Conservation (phyloP, 2,113 vertebrate species). For the Cheilinus undulatus region DNA sequence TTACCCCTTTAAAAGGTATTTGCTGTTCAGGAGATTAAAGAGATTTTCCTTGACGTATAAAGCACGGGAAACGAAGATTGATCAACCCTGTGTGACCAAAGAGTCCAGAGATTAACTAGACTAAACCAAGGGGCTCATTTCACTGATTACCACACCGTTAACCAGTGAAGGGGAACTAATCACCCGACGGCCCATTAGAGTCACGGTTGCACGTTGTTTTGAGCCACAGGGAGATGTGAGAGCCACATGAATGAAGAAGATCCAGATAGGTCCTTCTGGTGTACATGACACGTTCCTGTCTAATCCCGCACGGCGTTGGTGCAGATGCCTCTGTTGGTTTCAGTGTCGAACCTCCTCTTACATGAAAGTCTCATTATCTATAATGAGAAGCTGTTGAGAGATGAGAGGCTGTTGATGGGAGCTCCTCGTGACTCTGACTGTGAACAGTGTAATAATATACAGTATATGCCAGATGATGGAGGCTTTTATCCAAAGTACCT, state of each 20-base stretch:
- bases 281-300: slow-evolving; percentile 18
- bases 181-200: slow-evolving; percentile 32
- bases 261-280: not conserved
- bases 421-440: slow-evolving; percentile 51
- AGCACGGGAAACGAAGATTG: not conserved
- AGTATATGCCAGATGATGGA: slow-evolving; percentile 39
- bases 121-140: slow-evolving; percentile 18
- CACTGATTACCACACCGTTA: slow-evolving; percentile 23
- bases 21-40: not conserved
- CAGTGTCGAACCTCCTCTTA: slow-evolving; percentile 35
- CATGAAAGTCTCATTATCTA: slow-evolving; percentile 60
- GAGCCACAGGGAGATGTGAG: slow-evolving; percentile 17
- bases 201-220: slow-evolving; percentile 23
- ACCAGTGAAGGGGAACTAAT: slow-evolving; percentile 27
- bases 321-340: slow-evolving; percentile 28
- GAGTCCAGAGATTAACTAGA: slow-evolving; percentile 8
- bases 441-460: slow-evolving; percentile 55
- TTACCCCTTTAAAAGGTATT: not conserved
- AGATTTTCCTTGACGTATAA: not conserved
- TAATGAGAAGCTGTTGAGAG: slow-evolving; percentile 73
- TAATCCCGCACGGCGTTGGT: slow-evolving; percentile 6
- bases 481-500: slow-evolving; percentile 60
- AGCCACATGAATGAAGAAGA: not conserved
- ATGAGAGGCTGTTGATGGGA: slow-evolving; percentile 59
- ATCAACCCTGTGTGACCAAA: too few relatives aligned